Evolutionary conservation across 2,113 vertebrate genomes (phyloP).

Genomic region (Pomatostomus ruficeps): DNA sequence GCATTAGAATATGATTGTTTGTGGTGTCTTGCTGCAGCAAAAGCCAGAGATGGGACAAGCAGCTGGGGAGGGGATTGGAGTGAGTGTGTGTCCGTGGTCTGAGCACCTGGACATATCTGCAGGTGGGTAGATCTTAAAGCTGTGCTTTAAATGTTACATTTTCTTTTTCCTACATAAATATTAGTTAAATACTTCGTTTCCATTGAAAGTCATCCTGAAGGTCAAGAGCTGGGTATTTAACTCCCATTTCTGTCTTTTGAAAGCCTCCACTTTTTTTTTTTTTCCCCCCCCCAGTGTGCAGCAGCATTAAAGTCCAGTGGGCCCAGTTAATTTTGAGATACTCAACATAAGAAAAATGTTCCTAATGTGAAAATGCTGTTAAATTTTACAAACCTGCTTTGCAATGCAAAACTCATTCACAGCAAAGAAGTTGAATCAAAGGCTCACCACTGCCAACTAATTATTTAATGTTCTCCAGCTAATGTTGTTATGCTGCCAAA

Average conservation of each 20-base stretch:
- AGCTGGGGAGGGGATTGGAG: neutral
- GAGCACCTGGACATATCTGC: neutral
- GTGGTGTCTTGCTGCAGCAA: neutral
- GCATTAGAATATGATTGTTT: neutral
- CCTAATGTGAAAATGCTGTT: neutral
- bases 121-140: neutral
- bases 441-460: neutral
- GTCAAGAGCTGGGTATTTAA: neutral
- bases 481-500: neutral
- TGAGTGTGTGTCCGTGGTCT: neutral
- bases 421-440: neutral
- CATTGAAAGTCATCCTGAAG: neutral
- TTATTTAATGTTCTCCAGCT: conserved; percentile 32
- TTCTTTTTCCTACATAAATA: neutral
- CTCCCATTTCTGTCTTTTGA: neutral
- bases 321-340: neutral
- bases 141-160: neutral
- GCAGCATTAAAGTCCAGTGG: neutral
- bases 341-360: neutral
- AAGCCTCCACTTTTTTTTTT: neutral
- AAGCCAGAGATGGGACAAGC: neutral
- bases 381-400: conserved; percentile 8
- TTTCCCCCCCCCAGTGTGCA: neutral
- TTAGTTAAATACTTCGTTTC: neutral
- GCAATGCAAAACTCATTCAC: conserved; percentile 18